Base-by-base conservation (phyloP, 2,797 vertebrate species). In the Neosalanx taihuensis region DNA sequence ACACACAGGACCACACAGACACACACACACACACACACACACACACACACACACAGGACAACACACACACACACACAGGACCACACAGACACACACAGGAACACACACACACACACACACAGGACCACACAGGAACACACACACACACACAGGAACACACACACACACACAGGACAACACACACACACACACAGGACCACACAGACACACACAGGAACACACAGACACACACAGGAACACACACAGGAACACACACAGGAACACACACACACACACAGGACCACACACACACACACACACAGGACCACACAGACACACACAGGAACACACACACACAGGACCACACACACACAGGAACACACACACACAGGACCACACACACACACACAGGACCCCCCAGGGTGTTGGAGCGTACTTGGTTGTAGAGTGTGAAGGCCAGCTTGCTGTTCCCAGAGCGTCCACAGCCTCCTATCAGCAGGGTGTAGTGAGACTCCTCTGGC, bases 341-440 rank as follows among this genome's bases (percentile, higher is more conserved):
- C 23, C n/a, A n/a, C n/a, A n/a, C n/a, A n/a, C 65, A 67, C 18
- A 67, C 26, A 67, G 41, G 6, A 0, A 37, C 35, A 37, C 29
- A 73, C 37, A 49, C 58, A 62, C 6, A 49, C 58, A 41, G 17
- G 30, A 0, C 30, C 33, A 71, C 58, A 63, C 37, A 72, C 61
- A 31, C 68, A 41, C 49, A 63, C 35, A 70, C 46, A 37, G 23
- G 23, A 26, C 23, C 35, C 6, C 7, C 10, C 41, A 46, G 2
- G 12, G 56, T 33, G 18, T 37, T 3, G 13, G 37, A 41, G 59
- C 85, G 6, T 90, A 99, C 97, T 0, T 98, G 94, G 0, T 94
- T 97, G 81, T 97, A 99, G 67, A 99, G 95, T 76, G 59, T 89
- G 88, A 99, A 98, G n/a, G 98, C 96, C 80, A 94, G 95, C 73